Conservation (phyloP, 2,797 vertebrate species). For the Thripadectes ignobilis region DNA sequence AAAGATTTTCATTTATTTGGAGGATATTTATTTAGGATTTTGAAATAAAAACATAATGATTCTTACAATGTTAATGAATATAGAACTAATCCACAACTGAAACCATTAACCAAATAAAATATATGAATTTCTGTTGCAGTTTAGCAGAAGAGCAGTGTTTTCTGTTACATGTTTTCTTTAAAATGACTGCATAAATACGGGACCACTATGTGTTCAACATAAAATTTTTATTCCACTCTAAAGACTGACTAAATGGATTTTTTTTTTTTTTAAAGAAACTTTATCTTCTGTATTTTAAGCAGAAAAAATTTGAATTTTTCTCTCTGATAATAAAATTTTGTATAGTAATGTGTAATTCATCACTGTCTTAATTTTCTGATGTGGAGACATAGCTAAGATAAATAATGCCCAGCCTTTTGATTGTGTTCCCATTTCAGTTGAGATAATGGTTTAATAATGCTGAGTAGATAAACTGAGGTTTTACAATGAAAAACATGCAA, state of each 20-base stretch:
- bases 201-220: slow-evolving; percentile 51
- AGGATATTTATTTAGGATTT: slow-evolving; percentile 11
- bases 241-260: slow-evolving; percentile 55
- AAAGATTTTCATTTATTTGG: neutral
- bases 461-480: neutral
- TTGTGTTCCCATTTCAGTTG: slow-evolving; percentile 43
- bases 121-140: slow-evolving; percentile 32
- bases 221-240: slow-evolving; percentile 60
- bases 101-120: slow-evolving; percentile 65
- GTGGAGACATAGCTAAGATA: slow-evolving; percentile 47
- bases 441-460: slow-evolving; percentile 42
- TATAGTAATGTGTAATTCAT: slow-evolving; percentile 77
- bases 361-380: slow-evolving; percentile 75
- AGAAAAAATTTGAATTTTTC: slow-evolving; percentile 83
- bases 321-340: slow-evolving; percentile 85
- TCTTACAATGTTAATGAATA: neutral
- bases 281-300: slow-evolving; percentile 81
- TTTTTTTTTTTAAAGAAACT: slow-evolving; percentile 75
- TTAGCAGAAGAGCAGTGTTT: slow-evolving; percentile 56
- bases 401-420: slow-evolving; percentile 54
- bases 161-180: slow-evolving; percentile 52
- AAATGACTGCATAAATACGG: slow-evolving; percentile 60
- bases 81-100: slow-evolving; percentile 12
- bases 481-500: neutral
- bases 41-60: slow-evolving; percentile 23